Evolutionary conservation across 2,797 vertebrate species (phyloP).

Genomic region (Carcharodon carcharias): DNA sequence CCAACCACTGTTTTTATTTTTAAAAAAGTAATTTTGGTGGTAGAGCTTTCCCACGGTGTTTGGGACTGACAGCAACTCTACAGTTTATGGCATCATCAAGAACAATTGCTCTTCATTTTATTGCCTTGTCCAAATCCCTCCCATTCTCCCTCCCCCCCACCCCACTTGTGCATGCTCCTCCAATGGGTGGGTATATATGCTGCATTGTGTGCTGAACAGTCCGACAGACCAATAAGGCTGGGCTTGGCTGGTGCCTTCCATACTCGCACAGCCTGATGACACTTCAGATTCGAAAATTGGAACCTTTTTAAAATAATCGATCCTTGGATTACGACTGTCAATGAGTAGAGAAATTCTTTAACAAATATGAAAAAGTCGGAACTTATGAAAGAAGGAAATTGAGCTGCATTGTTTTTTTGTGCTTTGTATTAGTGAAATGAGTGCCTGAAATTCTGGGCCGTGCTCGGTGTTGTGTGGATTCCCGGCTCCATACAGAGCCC

Average conservation of each 20-base stretch:
- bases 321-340: background rate
- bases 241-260: background rate
- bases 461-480: background rate
- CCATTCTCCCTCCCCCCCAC: background rate
- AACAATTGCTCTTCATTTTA: background rate
- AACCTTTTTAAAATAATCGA: background rate
- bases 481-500: background rate
- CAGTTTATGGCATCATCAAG: background rate
- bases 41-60: background rate
- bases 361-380: background rate
- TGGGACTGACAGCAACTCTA: background rate
- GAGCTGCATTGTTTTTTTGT: background rate
- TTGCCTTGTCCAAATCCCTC: background rate
- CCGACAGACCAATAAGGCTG: background rate
- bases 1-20: background rate
- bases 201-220: background rate
- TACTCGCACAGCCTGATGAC: background rate
- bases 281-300: background rate
- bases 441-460: background rate
- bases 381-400: background rate
- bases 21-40: background rate
- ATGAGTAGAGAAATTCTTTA: background rate
- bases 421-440: background rate
- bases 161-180: background rate
- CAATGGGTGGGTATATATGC: background rate